Evolutionary conservation across 2,113 vertebrate species (phyloP).

Genomic region (Gallinago undulata): DNA sequence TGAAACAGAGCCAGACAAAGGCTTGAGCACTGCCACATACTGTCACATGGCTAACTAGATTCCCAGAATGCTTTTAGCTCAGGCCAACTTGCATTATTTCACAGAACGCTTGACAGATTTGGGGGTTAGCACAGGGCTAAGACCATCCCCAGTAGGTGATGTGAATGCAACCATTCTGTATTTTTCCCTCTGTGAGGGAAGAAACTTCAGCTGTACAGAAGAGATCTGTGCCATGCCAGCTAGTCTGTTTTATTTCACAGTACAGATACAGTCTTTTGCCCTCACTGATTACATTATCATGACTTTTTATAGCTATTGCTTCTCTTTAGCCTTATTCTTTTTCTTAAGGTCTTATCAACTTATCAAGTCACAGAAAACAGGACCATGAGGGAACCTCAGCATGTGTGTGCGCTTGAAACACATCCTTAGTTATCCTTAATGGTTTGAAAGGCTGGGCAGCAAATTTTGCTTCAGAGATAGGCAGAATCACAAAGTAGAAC

Average conservation of each 20-base stretch:
- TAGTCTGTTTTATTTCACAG: neutral
- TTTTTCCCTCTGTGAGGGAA: neutral
- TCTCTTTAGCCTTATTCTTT: neutral
- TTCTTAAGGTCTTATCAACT: neutral
- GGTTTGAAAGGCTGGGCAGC: neutral
- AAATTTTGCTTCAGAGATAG: neutral
- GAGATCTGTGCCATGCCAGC: neutral
- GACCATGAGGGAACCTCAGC: neutral
- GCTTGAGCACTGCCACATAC: neutral
- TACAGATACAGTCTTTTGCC: neutral
- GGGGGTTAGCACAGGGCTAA: neutral
- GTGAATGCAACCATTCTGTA: neutral
- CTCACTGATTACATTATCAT: neutral
- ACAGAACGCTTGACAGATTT: neutral
- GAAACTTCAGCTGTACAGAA: neutral
- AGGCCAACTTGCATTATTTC: neutral
- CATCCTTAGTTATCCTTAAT: neutral
- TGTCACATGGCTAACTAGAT: neutral
- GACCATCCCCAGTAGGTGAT: neutral
- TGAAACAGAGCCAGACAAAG: neutral
- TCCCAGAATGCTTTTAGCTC: neutral
- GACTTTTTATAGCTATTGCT: neutral
- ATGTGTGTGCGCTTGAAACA: neutral
- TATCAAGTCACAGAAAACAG: neutral
- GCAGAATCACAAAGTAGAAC: neutral